Base-by-base conservation (phyloP, 2,888 invertebrate species). In the Lumbricus terrestris region DNA sequence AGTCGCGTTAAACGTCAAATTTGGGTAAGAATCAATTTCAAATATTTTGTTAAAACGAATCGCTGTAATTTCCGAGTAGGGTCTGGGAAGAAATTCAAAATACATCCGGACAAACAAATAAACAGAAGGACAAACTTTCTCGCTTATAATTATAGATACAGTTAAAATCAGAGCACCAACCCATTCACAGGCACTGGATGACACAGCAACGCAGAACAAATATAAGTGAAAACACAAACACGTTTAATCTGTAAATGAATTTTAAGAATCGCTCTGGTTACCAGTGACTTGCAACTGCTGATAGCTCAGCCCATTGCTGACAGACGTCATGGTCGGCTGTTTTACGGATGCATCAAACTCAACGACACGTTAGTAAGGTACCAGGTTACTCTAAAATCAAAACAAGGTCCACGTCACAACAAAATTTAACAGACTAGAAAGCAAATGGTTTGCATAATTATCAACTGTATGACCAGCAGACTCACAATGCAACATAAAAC, bases 261-360 rank as follows among this genome's bases (percentile, higher is more conserved):
- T 11, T 6, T 1, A 16, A n/a, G 8, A 47, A 47, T 69, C 29
- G 0, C 11, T 69, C n/a, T n/a, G n/a, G 29, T 85, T 35, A 85
- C 85, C 85, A 35, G 85, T 85, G 85, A 85, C 23, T 85, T 85
- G 85, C 85, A 85, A 23, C 85, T 85, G 85, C 8, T 85, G 85
- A 34, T 85, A 85, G 85, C 85, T 85, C 34, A 85, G 85, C 20
- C 85, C 85, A 18, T 85, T 85, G 37, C 85, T 85, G 35, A 85
- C 85, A 35, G 85, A 85, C 35, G 85, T 85, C 85, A 85, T 85
- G 85, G 35, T 85, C 20, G 37, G 35, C 35, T 35, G 85, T 85
- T 85, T 37, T 35, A 35, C 35, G 37, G 85, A 85, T 85, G 34
- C 85, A 85, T 69, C 69, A 69, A 69, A 69, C 69, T 69, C 69